Conservation (phyloP, 2,888 invertebrate species). For the Adela reaumurella region DNA sequence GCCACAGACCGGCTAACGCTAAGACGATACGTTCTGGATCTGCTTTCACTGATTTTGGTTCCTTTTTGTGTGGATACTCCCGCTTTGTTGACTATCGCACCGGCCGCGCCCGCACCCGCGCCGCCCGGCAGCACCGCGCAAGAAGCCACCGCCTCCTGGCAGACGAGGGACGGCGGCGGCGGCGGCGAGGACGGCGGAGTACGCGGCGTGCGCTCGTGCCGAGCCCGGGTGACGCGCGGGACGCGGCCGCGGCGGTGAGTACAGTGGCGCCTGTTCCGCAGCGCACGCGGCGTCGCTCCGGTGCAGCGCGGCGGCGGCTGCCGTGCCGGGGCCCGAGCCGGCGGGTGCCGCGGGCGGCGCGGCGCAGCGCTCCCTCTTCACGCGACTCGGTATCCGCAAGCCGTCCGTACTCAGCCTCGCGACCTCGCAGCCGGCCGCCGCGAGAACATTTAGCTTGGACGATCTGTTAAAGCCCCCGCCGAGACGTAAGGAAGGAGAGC, state of each 20-base stretch:
- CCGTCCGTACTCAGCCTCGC: conserved; percentile 80
- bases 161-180: conserved; percentile 9
- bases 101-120: not conserved
- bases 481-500: conserved; percentile 68
- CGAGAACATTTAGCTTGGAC: conserved; percentile 84
- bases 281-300: conserved; percentile 54
- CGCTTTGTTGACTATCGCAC: not conserved
- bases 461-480: conserved; percentile 81
- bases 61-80: not conserved
- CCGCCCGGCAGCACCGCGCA: conserved; percentile 6
- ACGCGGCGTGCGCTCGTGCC: conserved; percentile 8
- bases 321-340: conserved; percentile 26
- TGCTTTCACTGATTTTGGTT: not conserved
- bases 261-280: not conserved
- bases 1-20: too few relatives aligned
- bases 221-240: conserved; percentile 5
- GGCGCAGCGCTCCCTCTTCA: conserved; percentile 68
- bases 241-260: not conserved
- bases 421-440: conserved; percentile 65
- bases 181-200: conserved; percentile 4
- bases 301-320: conserved; percentile 38
- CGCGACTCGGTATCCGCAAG: conserved; percentile 84
- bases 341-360: conserved; percentile 38
- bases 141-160: conserved; percentile 8
- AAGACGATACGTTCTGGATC: not conserved